Conservation (phyloP, 2,113 vertebrate genomes). For the Marmota monax region DNA sequence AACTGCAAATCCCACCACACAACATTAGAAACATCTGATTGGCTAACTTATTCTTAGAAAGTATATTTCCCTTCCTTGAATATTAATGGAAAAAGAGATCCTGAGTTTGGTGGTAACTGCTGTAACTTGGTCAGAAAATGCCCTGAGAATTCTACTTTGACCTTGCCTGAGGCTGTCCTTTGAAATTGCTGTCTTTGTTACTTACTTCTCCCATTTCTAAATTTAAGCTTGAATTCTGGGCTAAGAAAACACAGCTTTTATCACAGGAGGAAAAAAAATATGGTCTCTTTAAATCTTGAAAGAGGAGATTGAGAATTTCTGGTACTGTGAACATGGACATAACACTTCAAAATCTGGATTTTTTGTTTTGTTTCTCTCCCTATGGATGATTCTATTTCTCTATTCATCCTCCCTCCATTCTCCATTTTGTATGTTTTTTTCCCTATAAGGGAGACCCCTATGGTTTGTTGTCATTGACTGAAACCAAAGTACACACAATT, state of each 20-base stretch:
- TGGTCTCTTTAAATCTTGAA: conserved; percentile 10
- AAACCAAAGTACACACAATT: not conserved
- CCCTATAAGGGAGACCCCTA: not conserved
- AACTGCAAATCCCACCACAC: not conserved
- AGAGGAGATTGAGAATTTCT: conserved; percentile 11
- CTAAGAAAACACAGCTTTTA: conserved; percentile 39
- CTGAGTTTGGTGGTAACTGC: not conserved
- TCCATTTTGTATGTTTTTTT: not conserved
- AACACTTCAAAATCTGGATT: not conserved
- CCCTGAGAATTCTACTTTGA: not conserved
- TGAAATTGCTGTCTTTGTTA: conserved; percentile 46
- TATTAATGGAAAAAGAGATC: not conserved
- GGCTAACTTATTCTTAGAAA: conserved; percentile 12
- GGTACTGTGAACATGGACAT: not conserved
- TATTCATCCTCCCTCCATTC: not conserved
- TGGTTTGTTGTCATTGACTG: not conserved
- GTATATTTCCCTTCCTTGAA: not conserved
- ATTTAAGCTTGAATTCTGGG: conserved; percentile 47
- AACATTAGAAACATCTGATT: not conserved
- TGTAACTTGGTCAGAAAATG: not conserved
- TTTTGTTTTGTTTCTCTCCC: not conserved
- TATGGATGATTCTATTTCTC: not conserved
- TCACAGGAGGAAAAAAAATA: not conserved
- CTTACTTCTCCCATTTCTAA: conserved; percentile 37
- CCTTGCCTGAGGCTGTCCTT: conserved; percentile 26